A percentile compares a stretch with the other conserved stretches of the same genome.
These are phyloP conservation scores for Drosophila ficusphila DNA, from an alignment of 1,140 invertebrate genomes.

Conservation along the genomic window DNA sequence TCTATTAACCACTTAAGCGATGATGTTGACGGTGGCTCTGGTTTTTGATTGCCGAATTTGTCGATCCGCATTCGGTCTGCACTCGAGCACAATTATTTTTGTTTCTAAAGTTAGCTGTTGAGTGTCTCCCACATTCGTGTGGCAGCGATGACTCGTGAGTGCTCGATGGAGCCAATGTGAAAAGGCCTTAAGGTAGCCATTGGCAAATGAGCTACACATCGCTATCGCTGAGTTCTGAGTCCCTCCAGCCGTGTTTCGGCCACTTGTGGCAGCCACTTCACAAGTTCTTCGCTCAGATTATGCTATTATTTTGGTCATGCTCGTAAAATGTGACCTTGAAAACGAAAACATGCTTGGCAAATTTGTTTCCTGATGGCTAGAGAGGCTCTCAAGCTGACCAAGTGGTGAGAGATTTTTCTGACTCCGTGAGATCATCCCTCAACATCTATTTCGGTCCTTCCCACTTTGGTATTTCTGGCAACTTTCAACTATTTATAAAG, in stretches of 20 bases:
- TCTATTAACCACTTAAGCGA: slow-evolving; percentile 68
- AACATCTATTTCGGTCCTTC: not conserved
- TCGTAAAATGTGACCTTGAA: slow-evolving; percentile 54
- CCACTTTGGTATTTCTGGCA: slow-evolving; percentile 3
- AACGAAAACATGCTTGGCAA: slow-evolving; percentile 35
- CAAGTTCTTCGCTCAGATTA: slow-evolving; percentile 26
- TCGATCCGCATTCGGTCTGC: slow-evolving; percentile 28
- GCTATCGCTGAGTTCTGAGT: not conserved
- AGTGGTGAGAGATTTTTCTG: not conserved
- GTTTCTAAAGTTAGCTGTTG: slow-evolving; percentile 55
- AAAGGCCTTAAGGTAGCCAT: not conserved
- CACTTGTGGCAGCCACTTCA: slow-evolving; percentile 10
- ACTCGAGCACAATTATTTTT: slow-evolving; percentile 67
- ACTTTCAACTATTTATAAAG: slow-evolving; percentile 7
- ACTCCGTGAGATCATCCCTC: not conserved
- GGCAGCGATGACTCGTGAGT: not conserved
- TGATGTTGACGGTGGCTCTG: slow-evolving; percentile 28
- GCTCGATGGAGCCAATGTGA: slow-evolving; percentile 5
- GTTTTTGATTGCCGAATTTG: not conserved
- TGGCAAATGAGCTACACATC: not conserved
- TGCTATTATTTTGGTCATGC: slow-evolving; percentile 10
- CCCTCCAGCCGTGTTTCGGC: not conserved
- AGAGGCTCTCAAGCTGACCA: slow-evolving; percentile 37
- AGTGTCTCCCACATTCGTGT: slow-evolving; percentile 28
- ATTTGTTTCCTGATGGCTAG: slow-evolving; percentile 45